Evolutionary conservation across 2,113 vertebrate genomes (phyloP), one percentile per base, ranked within the genome.

Genomic region (Paracanthobrama guichenoti): DNA sequence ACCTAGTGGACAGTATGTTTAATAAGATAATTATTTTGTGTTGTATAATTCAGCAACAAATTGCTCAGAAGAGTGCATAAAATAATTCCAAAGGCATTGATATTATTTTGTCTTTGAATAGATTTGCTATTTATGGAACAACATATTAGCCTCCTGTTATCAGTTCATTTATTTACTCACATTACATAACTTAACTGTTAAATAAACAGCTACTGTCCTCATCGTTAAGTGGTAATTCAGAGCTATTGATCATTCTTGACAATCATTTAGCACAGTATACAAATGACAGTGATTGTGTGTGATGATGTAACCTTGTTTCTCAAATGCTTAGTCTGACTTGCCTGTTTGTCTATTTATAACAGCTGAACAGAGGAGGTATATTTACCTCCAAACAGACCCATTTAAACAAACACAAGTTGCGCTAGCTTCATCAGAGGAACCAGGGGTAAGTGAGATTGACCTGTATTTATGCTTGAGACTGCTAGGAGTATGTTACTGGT

Each of bases 301-400:
- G 74, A 88, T 90, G 90, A 93, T 90, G 82, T 89, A 92, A 93
- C 91, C 91, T 91, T 91, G 81, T 80, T 86, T 89, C 86, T 90
- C 87, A 88, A 89, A 88, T 88, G 88, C 86, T 90, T 81, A 55
- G 88, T 82, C 90, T 91, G 87, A 81, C 87, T 88, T 89, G 87
- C 89, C 89, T 86, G 87, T 79, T 83, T 44, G 83, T 87, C 92
- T 93, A 94, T 94, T 94, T 93, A 93, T 93, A 94, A 87, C 81
- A 86, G 83, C 82, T 88, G 91, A 84, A 91, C 86, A 84, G 86
- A 84, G 88, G 84, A 92, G 90, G 89, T 88, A 91, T 89, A 91
- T 89, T 86, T 84, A 28, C 24, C 86, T 50, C 79, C 79, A 87
- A 75, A 87, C 62, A 79, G 13, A 44, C 39, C 39, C 88, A 90